Percentiles rank a stretch among this genome's conserved stretches.
Conservation (phyloP, 2,797 vertebrate genomes). For the Atherinosoma microstoma region DNA sequence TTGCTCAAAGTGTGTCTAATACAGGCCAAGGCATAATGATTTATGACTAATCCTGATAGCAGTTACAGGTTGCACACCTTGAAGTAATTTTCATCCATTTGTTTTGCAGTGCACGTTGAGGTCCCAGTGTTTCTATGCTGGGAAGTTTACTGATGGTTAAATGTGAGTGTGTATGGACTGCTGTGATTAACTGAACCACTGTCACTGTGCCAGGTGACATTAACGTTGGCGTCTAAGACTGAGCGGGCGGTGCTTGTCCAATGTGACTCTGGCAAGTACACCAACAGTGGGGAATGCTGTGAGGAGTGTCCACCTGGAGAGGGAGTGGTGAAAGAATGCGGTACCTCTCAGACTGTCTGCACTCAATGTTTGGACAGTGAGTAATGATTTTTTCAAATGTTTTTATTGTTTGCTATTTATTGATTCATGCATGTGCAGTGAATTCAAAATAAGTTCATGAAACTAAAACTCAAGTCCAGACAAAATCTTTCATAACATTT, state of each 20-base stretch:
- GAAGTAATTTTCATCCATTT: slow-evolving; percentile 60
- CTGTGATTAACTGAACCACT: slow-evolving; percentile 15
- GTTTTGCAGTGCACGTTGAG: slow-evolving; percentile 28
- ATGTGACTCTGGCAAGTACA: slow-evolving; percentile 85
- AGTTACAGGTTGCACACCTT: slow-evolving; percentile 53
- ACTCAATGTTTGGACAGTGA: slow-evolving; percentile 95
- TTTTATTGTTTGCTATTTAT: slow-evolving; percentile 1
- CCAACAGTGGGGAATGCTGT: slow-evolving; percentile 88
- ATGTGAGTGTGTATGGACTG: not conserved
- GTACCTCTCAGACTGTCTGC: slow-evolving; percentile 89
- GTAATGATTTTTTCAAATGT: slow-evolving; percentile 67
- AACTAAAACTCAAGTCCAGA: not conserved
- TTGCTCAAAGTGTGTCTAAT: slow-evolving; percentile 47
- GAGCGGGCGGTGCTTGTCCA: slow-evolving; percentile 70
- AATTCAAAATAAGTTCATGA: not conserved
- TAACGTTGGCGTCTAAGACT: slow-evolving; percentile 72
- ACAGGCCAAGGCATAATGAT: slow-evolving; percentile 49
- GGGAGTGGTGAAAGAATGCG: slow-evolving; percentile 87
- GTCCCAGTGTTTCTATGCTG: not conserved
- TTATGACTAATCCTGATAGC: slow-evolving; percentile 56
- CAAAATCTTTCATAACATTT: not conserved
- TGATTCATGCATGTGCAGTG: not conserved
- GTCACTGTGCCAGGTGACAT: slow-evolving; percentile 81
- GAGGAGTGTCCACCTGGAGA: slow-evolving; percentile 90
- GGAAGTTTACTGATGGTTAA: slow-evolving; percentile 7